phyloP scores from a whole-genome alignment of 2,888 invertebrate species.

The Megaustenia siamemsis region DNA sequence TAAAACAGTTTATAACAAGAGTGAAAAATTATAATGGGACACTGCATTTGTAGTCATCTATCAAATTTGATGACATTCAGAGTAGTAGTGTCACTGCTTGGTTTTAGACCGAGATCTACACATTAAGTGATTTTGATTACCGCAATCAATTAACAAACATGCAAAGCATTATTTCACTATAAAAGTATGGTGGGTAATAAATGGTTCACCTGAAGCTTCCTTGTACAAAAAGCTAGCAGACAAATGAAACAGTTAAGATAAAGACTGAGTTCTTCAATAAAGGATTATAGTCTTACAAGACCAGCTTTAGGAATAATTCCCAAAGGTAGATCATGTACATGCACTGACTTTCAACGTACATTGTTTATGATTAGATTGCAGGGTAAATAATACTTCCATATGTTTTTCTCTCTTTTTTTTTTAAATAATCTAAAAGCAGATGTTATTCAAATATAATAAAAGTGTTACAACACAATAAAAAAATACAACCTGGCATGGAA shows the following conservation, averaged over 20 bases:
- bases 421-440: slow-evolving; percentile 56
- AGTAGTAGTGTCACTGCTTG: not conserved
- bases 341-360: not conserved
- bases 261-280: not conserved
- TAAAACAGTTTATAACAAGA: slow-evolving; percentile 48
- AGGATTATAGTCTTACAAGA: not conserved
- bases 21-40: slow-evolving; percentile 54
- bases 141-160: slow-evolving; percentile 39
- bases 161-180: not conserved
- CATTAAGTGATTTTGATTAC: slow-evolving; percentile 53
- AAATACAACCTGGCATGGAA: slow-evolving; percentile 43
- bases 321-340: not conserved
- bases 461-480: slow-evolving; percentile 47
- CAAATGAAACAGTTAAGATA: not conserved
- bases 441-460: slow-evolving; percentile 51
- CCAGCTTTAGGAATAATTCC: not conserved
- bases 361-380: not conserved
- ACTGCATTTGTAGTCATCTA: slow-evolving; percentile 32
- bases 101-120: slow-evolving; percentile 31
- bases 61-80: slow-evolving; percentile 20
- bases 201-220: slow-evolving; percentile 11
- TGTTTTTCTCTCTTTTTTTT: slow-evolving; percentile 27
- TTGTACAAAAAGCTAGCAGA: slow-evolving; percentile 41
- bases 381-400: slow-evolving; percentile 36
- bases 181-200: slow-evolving; percentile 49